phyloP scores from a whole-genome alignment of 2,888 invertebrate genomes.

The Pemphredon lugubris region DNA sequence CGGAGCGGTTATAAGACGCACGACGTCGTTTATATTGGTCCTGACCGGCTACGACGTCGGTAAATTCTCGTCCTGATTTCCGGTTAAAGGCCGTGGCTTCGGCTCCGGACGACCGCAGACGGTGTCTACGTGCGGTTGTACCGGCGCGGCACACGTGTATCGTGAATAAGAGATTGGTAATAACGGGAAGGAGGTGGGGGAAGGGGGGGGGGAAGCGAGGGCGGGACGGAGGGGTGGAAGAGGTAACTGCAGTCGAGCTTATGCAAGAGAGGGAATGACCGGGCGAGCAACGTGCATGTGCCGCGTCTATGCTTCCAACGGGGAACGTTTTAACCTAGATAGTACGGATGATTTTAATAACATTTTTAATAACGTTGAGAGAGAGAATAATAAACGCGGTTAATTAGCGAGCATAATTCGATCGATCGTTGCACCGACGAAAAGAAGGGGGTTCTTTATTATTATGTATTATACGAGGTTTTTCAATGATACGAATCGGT shows the following conservation, averaged over 20 bases:
- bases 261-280: slow-evolving; percentile 8
- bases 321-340: too few species aligned
- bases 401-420: too few species aligned
- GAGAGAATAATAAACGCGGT: too few species aligned
- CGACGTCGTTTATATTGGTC: slow-evolving; percentile 29
- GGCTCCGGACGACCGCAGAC: not conserved
- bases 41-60: slow-evolving; percentile 13
- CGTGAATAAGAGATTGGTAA: slow-evolving; percentile 13
- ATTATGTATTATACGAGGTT: too few species aligned
- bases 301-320: too few species aligned
- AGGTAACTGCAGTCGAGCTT: slow-evolving; percentile 12
- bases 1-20: slow-evolving; percentile 11
- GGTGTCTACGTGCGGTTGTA: not conserved
- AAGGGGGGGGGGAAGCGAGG: not conserved
- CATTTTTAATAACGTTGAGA: too few species aligned
- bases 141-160: not conserved
- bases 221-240: slow-evolving; percentile 4
- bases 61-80: slow-evolving; percentile 36
- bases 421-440: too few species aligned
- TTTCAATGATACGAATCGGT: too few species aligned
- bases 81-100: slow-evolving; percentile 29
- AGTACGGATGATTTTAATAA: too few species aligned
- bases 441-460: too few species aligned
- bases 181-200: slow-evolving; percentile 7
- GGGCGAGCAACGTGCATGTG: not conserved